phyloP scores from a whole-genome alignment of 2,888 invertebrate species.

The Eupithecia abbreviata region DNA sequence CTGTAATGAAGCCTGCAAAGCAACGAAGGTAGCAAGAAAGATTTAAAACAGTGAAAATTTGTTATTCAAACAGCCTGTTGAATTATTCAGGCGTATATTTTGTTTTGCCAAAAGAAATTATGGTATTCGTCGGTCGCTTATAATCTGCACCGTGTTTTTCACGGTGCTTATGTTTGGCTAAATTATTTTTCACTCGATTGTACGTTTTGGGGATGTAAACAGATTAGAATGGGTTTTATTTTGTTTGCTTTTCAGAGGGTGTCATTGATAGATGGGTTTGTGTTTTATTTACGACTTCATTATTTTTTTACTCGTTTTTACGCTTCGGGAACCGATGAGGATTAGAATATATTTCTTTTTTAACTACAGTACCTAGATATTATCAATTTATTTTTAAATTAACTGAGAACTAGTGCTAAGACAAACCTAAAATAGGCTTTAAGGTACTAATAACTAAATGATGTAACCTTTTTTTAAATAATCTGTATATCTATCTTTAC shows the following conservation, averaged over 20 bases:
- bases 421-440: too few species aligned
- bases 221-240: not conserved
- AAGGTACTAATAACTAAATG: too few species aligned
- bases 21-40: conserved; percentile 28
- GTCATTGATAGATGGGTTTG: not conserved
- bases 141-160: conserved; percentile 38
- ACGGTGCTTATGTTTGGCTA: conserved; percentile 27
- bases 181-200: conserved; percentile 29
- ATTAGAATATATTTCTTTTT: not conserved
- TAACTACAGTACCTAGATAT: too few species aligned
- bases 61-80: conserved; percentile 48
- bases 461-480: too few species aligned
- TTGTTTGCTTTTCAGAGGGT: conserved; percentile 6
- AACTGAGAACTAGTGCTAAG: too few species aligned
- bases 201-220: conserved; percentile 7
- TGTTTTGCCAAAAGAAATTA: conserved; percentile 46
- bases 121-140: conserved; percentile 25
- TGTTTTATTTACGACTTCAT: not conserved
- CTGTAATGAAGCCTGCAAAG: not conserved
- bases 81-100: conserved; percentile 49
- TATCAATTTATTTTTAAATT: too few species aligned
- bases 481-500: not conserved
- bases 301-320: not conserved
- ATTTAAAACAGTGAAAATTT: conserved; percentile 42
- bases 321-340: not conserved